phyloP scores from a whole-genome alignment of 2,888 invertebrate species.

The Meandrusa payeni region DNA sequence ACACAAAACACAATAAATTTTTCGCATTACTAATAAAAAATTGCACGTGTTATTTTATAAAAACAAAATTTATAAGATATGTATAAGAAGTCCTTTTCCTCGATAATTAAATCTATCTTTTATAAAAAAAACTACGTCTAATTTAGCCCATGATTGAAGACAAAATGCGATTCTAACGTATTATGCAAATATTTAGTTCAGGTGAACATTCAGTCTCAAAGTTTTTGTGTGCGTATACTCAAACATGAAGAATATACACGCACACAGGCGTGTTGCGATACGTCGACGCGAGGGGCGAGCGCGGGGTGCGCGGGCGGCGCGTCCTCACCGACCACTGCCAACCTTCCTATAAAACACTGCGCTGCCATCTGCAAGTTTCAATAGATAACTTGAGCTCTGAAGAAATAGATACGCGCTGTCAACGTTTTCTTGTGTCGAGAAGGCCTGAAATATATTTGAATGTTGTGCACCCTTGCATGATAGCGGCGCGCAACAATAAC shows the following conservation, averaged over 20 bases:
- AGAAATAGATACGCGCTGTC: constrained; percentile 67
- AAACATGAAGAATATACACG: constrained; percentile 35
- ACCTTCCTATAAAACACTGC: constrained; percentile 73
- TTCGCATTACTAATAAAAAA: too few relatives aligned
- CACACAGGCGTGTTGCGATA: constrained; percentile 31
- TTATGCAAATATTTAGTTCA: constrained; percentile 42
- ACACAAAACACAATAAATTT: too few relatives aligned
- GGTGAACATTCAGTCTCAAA: constrained; percentile 27
- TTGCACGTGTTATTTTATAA: not conserved
- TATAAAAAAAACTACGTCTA: too few relatives aligned
- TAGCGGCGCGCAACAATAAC: constrained; percentile 54
- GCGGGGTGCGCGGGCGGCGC: constrained; percentile 37
- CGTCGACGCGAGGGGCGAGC: constrained; percentile 33
- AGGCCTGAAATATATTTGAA: constrained; percentile 48
- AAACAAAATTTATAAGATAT: not conserved
- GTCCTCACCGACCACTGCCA: constrained; percentile 48
- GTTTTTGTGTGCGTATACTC: constrained; percentile 38
- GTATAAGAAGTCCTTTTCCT: too few relatives aligned
- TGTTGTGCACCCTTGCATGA: constrained; percentile 59
- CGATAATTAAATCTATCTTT: too few relatives aligned
- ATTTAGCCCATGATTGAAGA: constrained; percentile 1
- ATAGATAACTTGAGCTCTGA: constrained; percentile 76
- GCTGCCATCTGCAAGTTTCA: constrained; percentile 79
- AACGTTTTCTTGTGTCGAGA: constrained; percentile 57
- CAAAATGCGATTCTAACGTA: constrained; percentile 23